Base-by-base conservation (phyloP, 2,888 invertebrate genomes). In the Archaeoteleia sp. region DNA sequence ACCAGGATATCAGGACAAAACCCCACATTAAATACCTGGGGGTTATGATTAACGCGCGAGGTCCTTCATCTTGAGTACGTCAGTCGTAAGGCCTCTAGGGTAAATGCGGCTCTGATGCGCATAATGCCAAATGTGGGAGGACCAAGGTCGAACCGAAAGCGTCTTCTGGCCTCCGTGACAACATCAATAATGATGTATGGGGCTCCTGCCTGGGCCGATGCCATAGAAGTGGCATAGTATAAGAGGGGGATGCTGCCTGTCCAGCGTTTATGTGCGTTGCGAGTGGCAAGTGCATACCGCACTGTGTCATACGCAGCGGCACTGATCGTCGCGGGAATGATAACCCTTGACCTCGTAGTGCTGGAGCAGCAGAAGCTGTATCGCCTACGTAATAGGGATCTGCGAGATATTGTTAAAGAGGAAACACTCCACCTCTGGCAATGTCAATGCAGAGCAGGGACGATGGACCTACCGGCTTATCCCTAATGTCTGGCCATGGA, bases 111-210 rank as follows among this genome's bases (percentile, higher is more conserved):
- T 8, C 42, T 72, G 13, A 25, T 62, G 5, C 35, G 70, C 13
- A 43, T 74, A 1, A 71, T 75, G 73, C 67, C 72, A 0, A 74
- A 76, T 27, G 27, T 69, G 9, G 70, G 71, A 9, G 71, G 74
- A 9, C 66, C 73, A 4, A 62, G 35, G 12, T 62, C 67, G 43
- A 39, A 5, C n/a, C 62, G 61, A 23, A 69, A 54, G 30, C 1
- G 14, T 23, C 49, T 73, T 9, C 49, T 73, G 1, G 23, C 67
- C 9, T 30, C 45, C 1, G 73, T 74, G 1, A 45, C 49, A 9
- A 62, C 45, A 9, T 75, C 73, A 1, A 61, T 72, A 7, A 32
- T 68, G 8, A 57, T 60, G 8, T 74, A 72, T 35, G 70, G 42
- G 9, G 32, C 34, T 15, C 12, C 54, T 7, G 35, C 57, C 10